Percentiles rank a stretch among this genome's conserved stretches.
phyloP scores from a whole-genome alignment of 35 echinoderm and acorn worm species.

The Stichopus chloronotus region DNA sequence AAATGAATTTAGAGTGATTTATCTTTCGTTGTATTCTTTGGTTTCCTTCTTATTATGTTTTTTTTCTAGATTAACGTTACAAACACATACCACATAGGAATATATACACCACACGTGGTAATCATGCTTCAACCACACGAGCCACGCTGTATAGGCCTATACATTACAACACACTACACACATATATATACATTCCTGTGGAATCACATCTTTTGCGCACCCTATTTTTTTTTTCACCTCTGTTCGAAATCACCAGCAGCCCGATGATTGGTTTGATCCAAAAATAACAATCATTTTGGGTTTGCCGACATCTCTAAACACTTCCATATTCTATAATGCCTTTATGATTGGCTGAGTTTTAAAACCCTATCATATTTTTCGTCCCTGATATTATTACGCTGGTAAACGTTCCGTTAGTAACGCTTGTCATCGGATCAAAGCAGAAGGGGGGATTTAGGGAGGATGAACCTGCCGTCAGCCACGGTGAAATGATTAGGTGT shows the following conservation, averaged over 20 bases:
- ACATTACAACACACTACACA: too few relatives aligned
- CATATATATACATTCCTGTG: too few relatives aligned
- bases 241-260: background rate
- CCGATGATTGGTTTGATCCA: background rate
- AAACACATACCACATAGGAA: too few relatives aligned
- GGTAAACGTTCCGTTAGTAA: background rate
- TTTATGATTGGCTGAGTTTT: conserved; percentile 23
- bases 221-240: background rate
- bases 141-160: too few relatives aligned
- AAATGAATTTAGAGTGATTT: too few relatives aligned
- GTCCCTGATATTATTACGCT: background rate
- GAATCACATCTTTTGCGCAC: too few relatives aligned
- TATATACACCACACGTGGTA: too few relatives aligned
- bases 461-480: conserved; percentile 16
- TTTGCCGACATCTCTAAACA: conserved; percentile 31
- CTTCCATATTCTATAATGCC: conserved; percentile 38
- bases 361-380: background rate
- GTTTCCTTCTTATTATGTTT: too few relatives aligned
- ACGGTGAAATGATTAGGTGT: background rate
- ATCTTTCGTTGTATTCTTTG: too few relatives aligned
- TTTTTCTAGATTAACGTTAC: too few relatives aligned
- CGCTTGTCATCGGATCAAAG: conserved; percentile 40
- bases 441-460: conserved; percentile 13
- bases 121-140: too few relatives aligned
- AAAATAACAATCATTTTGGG: conserved; percentile 23